Conservation (phyloP, 2,888 invertebrate species). For the Calameuta pallipes region DNA sequence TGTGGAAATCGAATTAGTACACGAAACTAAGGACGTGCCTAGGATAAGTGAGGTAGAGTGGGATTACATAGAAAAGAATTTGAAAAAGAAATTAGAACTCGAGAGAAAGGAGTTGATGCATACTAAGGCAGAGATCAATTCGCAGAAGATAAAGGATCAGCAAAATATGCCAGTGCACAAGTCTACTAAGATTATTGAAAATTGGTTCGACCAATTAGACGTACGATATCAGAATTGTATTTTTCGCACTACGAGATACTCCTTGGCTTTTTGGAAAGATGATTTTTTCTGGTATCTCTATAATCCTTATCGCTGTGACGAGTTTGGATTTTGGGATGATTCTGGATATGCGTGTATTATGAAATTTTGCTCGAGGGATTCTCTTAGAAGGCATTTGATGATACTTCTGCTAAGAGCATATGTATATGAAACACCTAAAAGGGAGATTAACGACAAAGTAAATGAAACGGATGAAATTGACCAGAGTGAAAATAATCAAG, state of each 20-base stretch:
- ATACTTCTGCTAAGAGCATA: constrained; percentile 53
- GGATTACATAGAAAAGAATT: constrained; percentile 39
- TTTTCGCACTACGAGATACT: constrained; percentile 47
- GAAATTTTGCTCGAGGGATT: constrained; percentile 50
- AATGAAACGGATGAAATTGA: background rate
- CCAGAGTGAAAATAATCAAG: constrained; percentile 1
- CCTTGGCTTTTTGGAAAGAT: constrained; percentile 56
- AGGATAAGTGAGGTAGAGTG: constrained; percentile 23
- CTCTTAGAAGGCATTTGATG: constrained; percentile 52
- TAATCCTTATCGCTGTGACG: constrained; percentile 57
- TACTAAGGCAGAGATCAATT: constrained; percentile 29
- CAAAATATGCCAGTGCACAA: constrained; percentile 36
- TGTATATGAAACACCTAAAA: constrained; percentile 30
- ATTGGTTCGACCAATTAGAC: constrained; percentile 47
- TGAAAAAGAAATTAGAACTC: constrained; percentile 23
- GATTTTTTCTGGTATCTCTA: constrained; percentile 57
- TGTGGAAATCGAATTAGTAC: constrained; percentile 52
- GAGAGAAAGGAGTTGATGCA: constrained; percentile 46
- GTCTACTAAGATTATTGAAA: constrained; percentile 36
- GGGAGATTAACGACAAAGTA: background rate
- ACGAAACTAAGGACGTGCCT: constrained; percentile 40
- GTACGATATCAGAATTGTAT: constrained; percentile 47
- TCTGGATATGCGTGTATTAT: constrained; percentile 49
- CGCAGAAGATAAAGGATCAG: constrained; percentile 29
- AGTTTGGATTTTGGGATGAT: constrained; percentile 52